phyloP scores from a whole-genome alignment of 2,113 vertebrate genomes.

The Conger conger region DNA sequence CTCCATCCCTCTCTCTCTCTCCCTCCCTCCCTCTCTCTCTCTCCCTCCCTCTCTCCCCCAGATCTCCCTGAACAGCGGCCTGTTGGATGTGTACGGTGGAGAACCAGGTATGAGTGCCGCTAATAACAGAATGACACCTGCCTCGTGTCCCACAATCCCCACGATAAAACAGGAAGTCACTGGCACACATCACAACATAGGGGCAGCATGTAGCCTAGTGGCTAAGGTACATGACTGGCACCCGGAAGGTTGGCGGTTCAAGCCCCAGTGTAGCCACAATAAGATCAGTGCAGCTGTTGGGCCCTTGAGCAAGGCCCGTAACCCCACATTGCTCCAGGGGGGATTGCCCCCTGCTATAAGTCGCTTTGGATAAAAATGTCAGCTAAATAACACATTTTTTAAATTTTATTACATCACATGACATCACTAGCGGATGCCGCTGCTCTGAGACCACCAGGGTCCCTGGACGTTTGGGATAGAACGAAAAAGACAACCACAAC shows the following conservation, averaged over 20 bases:
- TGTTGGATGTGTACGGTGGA: constrained; percentile 88
- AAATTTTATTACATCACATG: no score
- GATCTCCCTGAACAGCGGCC: constrained; percentile 81
- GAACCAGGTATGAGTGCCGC: constrained; percentile 84
- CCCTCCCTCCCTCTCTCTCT: not conserved
- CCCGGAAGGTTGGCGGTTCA: no score
- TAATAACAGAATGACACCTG: constrained; percentile 82
- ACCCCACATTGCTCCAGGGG: no score
- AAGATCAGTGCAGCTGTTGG: no score
- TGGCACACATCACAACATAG: constrained; percentile 81
- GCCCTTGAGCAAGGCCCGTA: no score
- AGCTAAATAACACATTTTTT: no score
- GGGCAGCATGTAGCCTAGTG: no score
- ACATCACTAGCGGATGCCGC: not conserved
- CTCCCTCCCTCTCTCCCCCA: constrained; percentile 53
- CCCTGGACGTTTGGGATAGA: not conserved
- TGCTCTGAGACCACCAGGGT: not conserved
- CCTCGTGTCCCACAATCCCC: constrained; percentile 80
- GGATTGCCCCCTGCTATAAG: no score
- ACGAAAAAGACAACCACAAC: not conserved
- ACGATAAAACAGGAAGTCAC: constrained; percentile 88
- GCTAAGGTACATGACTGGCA: no score
- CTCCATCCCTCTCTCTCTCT: not conserved
- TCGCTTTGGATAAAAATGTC: no score
- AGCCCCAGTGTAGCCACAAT: no score